phyloP scores from a whole-genome alignment of 1,140 invertebrate genomes.

The Dendroctonus ponderosae region DNA sequence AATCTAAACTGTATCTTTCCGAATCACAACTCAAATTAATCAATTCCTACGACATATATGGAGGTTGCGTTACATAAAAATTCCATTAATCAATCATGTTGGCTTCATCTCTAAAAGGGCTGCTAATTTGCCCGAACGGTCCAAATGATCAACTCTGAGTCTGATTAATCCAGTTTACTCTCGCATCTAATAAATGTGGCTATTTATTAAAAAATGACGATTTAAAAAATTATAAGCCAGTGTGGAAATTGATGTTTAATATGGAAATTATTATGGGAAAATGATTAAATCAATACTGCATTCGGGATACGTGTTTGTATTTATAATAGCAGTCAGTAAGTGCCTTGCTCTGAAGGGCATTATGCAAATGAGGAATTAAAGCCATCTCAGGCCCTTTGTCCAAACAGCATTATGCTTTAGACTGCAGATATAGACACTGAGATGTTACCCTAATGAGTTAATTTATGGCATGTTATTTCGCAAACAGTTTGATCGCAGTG shows the following conservation, averaged over 20 bases:
- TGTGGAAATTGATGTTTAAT: no score
- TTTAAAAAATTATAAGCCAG: background rate
- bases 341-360: conserved; percentile 43
- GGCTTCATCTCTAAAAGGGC: background rate
- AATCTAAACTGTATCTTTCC: background rate
- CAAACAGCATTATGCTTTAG: conserved; percentile 46
- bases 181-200: background rate
- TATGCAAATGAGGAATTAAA: conserved; percentile 49
- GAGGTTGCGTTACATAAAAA: conserved; percentile 1
- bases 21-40: background rate
- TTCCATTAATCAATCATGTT: conserved; percentile 3
- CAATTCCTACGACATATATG: background rate
- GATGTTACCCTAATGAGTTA: conserved; percentile 48
- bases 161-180: background rate
- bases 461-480: conserved; percentile 49
- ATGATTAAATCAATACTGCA: conserved; percentile 30
- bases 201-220: background rate
- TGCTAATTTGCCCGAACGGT: background rate
- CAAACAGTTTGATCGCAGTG: conserved; percentile 43
- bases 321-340: conserved; percentile 47
- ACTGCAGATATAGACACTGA: conserved; percentile 38
- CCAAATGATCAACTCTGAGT: background rate
- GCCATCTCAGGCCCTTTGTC: conserved; percentile 46
- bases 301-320: conserved; percentile 41
- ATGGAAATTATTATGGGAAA: background rate